Conservation (phyloP, 1,140 invertebrate species). For the Polypedilum pembai region DNA sequence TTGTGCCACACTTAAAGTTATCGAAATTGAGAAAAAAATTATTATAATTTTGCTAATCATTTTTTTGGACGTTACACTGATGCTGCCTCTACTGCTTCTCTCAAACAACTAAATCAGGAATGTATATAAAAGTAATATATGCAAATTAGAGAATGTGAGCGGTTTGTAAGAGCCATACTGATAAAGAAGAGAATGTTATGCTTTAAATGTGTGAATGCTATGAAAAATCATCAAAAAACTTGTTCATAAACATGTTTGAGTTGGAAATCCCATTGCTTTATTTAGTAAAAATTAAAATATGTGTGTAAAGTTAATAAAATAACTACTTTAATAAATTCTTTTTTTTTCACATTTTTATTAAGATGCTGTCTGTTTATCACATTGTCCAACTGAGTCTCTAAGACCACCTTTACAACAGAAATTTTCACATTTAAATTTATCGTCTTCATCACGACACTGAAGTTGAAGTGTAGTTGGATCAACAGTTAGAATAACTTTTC, state of each 20-base stretch:
- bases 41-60: background rate
- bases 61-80: background rate
- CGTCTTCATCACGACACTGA: background rate
- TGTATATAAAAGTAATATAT: background rate
- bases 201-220: background rate
- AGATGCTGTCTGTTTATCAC: background rate
- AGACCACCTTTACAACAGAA: conserved; percentile 31
- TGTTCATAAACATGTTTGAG: background rate
- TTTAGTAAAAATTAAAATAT: background rate
- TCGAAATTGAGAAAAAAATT: background rate
- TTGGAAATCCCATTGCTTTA: background rate
- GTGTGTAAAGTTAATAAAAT: too few species aligned
- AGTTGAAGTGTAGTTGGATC: conserved; percentile 33
- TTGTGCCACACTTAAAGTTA: background rate
- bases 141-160: background rate
- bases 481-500: background rate
- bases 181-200: background rate
- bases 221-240: background rate
- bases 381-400: background rate
- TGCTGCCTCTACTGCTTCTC: background rate
- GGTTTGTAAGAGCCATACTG: background rate
- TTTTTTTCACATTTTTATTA: too few species aligned
- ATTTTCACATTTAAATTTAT: background rate
- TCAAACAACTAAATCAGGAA: background rate
- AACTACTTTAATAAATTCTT: too few species aligned